Conservation (phyloP, 2,888 invertebrate species). For the Tetragonula carbonaria region DNA sequence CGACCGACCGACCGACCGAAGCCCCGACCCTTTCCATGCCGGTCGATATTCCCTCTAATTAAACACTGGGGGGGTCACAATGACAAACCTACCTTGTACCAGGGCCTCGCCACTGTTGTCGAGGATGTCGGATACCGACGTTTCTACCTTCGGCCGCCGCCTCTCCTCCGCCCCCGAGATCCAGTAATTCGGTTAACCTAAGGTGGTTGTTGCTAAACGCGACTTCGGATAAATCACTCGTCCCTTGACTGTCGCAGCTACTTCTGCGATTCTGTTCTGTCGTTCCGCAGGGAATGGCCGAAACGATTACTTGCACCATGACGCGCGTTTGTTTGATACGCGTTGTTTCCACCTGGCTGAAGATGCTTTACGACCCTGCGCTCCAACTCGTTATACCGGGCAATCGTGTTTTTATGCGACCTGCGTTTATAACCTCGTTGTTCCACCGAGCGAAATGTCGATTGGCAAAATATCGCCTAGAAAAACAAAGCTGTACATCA, state of each 20-base stretch:
- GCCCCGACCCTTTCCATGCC: slow-evolving; percentile 68
- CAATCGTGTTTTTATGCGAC: not conserved
- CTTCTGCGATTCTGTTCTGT: slow-evolving; percentile 52
- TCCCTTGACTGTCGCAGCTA: slow-evolving; percentile 68
- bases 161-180: slow-evolving; percentile 66
- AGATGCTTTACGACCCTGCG: not conserved
- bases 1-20: not conserved
- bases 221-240: slow-evolving; percentile 79
- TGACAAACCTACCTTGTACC: slow-evolving; percentile 80
- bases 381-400: not conserved
- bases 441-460: not conserved
- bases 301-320: slow-evolving; percentile 27
- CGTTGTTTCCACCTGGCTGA: not conserved
- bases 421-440: not conserved
- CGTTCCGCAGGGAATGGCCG: slow-evolving; percentile 27
- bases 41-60: slow-evolving; percentile 81
- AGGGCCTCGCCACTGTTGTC: slow-evolving; percentile 56
- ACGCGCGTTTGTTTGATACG: slow-evolving; percentile 10
- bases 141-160: slow-evolving; percentile 28
- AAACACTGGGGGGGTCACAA: slow-evolving; percentile 79
- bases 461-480: not conserved
- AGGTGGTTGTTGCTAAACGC: slow-evolving; percentile 78
- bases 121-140: slow-evolving; percentile 52
- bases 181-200: slow-evolving; percentile 81
- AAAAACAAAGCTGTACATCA: not conserved